Evolutionary conservation across 2,888 invertebrate genomes (phyloP), one percentile per base, ranked within the genome.

Genomic region (Miltochrista miniata): DNA sequence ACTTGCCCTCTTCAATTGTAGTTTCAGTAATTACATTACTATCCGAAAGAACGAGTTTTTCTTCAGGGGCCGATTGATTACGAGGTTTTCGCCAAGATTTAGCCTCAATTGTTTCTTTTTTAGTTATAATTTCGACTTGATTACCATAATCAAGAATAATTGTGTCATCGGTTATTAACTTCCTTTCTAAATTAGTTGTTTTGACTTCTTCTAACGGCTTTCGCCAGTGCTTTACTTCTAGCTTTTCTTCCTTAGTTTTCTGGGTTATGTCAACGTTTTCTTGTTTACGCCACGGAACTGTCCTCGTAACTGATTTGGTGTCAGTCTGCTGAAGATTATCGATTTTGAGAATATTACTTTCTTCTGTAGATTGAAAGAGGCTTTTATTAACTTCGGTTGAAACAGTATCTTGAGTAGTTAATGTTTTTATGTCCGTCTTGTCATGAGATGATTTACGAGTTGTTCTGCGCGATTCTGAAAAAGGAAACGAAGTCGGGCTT

Each of bases 251-350:
- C 56, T 62, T 64, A 18, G 48, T 61, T 50, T 59, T 62, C 60
- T 69, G 40, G 13, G 46, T 59, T 13, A 42, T 50, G 41, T 71
- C 67, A n/a, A 46, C 53, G 58, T 69, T 64, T 45, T 58, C 66
- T 57, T 74, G 71, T 47, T 59, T 77, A n/a, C 91, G 83, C 90
- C 91, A 91, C 1, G 90, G 90, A 5, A 83, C 79, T 41, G 69
- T 69, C 14, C 60, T 59, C 7, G 61, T 57, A 8, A 74, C 56
- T 64, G 76, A 79, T 54, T 70, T 85, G 5, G 77, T 75, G 49
- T 87, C 76, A 15, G 82, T 57, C 37, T 88, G 81, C 66, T 88
- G 76, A 43, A 73, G 48, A 54, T 77, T 79, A 59, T 85, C 66
- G 33, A 89, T 46, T 62, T 81, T 84, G 34, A 90, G 61, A 46